Evolutionary conservation across 2,888 invertebrate genomes (phyloP).

Genomic region (Melangyna quadrimaculata): DNA sequence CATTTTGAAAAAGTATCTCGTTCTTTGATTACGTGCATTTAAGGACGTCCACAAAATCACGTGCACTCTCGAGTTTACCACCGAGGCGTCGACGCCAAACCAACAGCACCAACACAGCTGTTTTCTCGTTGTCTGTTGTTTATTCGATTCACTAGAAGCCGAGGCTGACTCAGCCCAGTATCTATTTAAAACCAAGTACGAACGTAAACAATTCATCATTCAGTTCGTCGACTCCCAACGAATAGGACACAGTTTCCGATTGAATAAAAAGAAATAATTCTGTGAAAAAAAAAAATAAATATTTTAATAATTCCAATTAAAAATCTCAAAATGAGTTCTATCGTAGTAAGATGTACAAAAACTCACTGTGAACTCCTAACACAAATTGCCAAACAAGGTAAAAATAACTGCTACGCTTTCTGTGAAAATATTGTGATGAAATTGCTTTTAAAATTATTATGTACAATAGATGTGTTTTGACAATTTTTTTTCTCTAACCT

Average conservation of each 20-base stretch:
- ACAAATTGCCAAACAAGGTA: constrained; percentile 65
- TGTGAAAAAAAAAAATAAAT: background rate
- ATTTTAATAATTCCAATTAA: background rate
- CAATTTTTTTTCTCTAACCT: constrained; percentile 51
- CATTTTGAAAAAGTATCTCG: constrained; percentile 17
- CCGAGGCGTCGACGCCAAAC: background rate
- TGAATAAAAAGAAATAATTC: background rate
- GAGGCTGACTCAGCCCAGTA: constrained; percentile 22
- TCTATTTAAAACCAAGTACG: constrained; percentile 56
- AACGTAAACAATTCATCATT: constrained; percentile 65
- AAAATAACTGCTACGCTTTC: background rate
- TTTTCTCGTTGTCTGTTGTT: constrained; percentile 3
- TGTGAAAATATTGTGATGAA: constrained; percentile 39
- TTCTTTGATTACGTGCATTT: constrained; percentile 52
- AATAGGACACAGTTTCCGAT: background rate
- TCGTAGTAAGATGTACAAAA: constrained; percentile 53
- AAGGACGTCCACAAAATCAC: constrained; percentile 51
- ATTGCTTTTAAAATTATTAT: background rate
- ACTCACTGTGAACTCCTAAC: constrained; percentile 51
- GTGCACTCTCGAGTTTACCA: constrained; percentile 15
- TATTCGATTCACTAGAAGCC: background rate
- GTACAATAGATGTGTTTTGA: background rate
- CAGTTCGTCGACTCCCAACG: constrained; percentile 13
- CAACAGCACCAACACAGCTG: constrained; percentile 7
- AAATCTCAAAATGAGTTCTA: constrained; percentile 37